Conservation (phyloP, 2,888 invertebrate genomes). For the Lasioglossum lativentre region DNA sequence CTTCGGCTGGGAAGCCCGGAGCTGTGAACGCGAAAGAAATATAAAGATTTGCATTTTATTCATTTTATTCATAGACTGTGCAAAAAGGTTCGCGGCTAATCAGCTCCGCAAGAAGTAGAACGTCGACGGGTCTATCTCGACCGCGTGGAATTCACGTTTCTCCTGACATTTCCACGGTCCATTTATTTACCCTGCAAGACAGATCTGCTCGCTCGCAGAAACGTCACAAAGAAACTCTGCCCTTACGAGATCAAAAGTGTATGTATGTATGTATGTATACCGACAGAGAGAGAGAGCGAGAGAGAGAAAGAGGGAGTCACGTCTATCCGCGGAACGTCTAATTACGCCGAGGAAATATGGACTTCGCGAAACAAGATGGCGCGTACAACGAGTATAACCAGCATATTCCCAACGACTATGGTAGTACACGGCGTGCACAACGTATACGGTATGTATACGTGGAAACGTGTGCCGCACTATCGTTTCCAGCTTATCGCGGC, state of each 20-base stretch:
- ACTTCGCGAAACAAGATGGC: not conserved
- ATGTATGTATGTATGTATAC: no score
- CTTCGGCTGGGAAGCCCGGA: not conserved
- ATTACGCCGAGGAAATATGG: not conserved
- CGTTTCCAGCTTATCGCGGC: constrained; percentile 54
- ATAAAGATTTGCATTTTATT: not conserved
- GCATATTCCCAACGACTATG: not conserved
- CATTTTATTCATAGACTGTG: not conserved
- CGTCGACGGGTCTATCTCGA: not conserved
- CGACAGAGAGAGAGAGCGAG: not conserved
- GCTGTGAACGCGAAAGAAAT: no score
- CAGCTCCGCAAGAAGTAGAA: not conserved
- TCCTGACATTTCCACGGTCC: constrained; percentile 20
- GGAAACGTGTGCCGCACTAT: constrained; percentile 31
- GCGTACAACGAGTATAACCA: not conserved
- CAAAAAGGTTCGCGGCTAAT: not conserved
- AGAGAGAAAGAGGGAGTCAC: not conserved
- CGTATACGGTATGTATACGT: not conserved
- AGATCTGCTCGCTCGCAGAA: not conserved
- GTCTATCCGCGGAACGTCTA: constrained; percentile 15
- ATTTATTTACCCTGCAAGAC: constrained; percentile 1
- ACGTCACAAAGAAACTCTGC: constrained; percentile 1
- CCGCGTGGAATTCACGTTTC: not conserved
- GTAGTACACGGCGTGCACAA: not conserved
- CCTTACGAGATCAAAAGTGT: not conserved